Evolutionary conservation across 2,888 invertebrate genomes (phyloP).

Genomic region (Agonopterix alstromeriana): DNA sequence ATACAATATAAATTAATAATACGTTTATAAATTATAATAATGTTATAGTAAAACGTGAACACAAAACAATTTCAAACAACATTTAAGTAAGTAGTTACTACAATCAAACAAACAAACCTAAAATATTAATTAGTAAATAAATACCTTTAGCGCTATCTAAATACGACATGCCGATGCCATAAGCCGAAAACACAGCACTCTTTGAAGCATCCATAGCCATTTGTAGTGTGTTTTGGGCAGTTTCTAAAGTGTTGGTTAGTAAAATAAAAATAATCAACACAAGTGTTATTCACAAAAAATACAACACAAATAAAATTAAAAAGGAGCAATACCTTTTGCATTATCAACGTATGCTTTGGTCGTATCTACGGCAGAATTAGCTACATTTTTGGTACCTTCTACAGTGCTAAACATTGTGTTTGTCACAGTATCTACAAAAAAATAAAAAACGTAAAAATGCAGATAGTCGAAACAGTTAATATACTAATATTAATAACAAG

Average conservation of each 20-base stretch:
- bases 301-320: slow-evolving; percentile 14
- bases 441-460: too few species aligned
- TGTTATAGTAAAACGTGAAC: slow-evolving; percentile 20
- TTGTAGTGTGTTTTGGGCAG: slow-evolving; percentile 44
- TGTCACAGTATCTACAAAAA: slow-evolving; percentile 38
- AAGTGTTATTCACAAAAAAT: slow-evolving; percentile 15
- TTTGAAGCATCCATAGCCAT: slow-evolving; percentile 36
- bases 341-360: slow-evolving; percentile 44
- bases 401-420: slow-evolving; percentile 37
- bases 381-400: slow-evolving; percentile 42
- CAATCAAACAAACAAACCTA: slow-evolving; percentile 1
- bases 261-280: slow-evolving; percentile 23
- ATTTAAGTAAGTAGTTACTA: background rate
- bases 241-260: slow-evolving; percentile 39
- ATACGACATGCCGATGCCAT: slow-evolving; percentile 45
- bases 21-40: slow-evolving; percentile 18
- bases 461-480: too few species aligned
- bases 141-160: slow-evolving; percentile 43
- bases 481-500: too few species aligned
- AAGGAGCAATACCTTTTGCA: slow-evolving; percentile 43
- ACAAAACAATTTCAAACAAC: slow-evolving; percentile 5
- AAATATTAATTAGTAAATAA: slow-evolving; percentile 1
- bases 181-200: slow-evolving; percentile 44
- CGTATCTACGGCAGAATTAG: slow-evolving; percentile 38
- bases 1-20: too few species aligned